These are phyloP conservation scores for Caenorhabditis angaria DNA, from an alignment of 2,888 invertebrate genomes.

Conservation along the genomic window DNA sequence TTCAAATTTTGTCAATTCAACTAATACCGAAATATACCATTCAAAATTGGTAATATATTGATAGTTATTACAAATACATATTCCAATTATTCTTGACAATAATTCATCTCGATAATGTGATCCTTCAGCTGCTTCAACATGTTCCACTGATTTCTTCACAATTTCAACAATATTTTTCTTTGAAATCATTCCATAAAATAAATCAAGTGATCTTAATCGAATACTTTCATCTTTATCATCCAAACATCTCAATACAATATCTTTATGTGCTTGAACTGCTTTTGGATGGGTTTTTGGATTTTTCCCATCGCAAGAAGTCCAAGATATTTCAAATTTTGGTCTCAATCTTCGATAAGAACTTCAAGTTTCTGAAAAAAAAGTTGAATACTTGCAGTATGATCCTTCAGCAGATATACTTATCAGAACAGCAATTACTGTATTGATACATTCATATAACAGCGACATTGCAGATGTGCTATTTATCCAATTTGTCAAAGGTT, in stretches of 20 bases:
- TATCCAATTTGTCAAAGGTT: slow-evolving; percentile 99
- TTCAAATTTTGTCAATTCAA: slow-evolving; percentile 95
- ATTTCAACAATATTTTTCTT: slow-evolving; percentile 99
- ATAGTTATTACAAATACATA: slow-evolving; percentile 98
- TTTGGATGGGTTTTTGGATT: slow-evolving; percentile 98
- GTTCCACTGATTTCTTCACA: slow-evolving; percentile 93
- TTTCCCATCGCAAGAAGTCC: slow-evolving; percentile 98
- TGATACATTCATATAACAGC: slow-evolving; percentile 97
- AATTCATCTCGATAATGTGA: slow-evolving; percentile 83
- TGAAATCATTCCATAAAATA: slow-evolving; percentile 98
- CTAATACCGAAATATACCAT: slow-evolving; percentile 92
- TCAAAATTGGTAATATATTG: slow-evolving; percentile 98
- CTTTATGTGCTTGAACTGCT: slow-evolving; percentile 96
- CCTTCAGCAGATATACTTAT: slow-evolving; percentile 96
- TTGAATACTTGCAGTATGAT: slow-evolving; percentile 96
- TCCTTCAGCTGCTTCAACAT: slow-evolving; percentile 98
- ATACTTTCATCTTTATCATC: slow-evolving; percentile 99
- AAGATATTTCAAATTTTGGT: slow-evolving; percentile 95
- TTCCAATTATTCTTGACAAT: slow-evolving; percentile 93
- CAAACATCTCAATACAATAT: slow-evolving; percentile 93
- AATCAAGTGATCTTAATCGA: slow-evolving; percentile 89
- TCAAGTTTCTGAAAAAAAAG: slow-evolving; percentile 97
- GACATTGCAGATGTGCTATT: slow-evolving; percentile 99
- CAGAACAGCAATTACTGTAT: slow-evolving; percentile 98
- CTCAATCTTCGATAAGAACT: slow-evolving; percentile 97